Conservation (phyloP, 2,888 invertebrate genomes). For the Listrodromus nycthemerus region DNA sequence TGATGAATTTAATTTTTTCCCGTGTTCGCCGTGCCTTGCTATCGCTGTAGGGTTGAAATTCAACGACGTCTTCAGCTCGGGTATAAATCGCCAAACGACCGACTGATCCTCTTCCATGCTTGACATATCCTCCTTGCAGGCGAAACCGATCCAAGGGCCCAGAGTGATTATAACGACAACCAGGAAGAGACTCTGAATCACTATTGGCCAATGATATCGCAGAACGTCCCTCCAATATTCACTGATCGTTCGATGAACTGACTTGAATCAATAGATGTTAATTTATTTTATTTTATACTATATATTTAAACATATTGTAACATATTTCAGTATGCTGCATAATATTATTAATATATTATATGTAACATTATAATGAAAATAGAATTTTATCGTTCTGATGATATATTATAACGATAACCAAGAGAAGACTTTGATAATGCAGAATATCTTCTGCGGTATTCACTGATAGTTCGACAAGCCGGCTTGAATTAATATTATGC, state of each 20-base stretch:
- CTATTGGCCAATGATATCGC: slow-evolving; percentile 70
- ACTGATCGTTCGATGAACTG: slow-evolving; percentile 64
- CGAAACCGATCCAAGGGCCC: slow-evolving; percentile 68
- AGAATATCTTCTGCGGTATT: too few species aligned
- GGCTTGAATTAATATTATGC: slow-evolving; percentile 19
- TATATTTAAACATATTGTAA: too few species aligned
- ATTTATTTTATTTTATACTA: not conserved
- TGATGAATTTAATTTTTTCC: not conserved
- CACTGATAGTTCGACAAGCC: not conserved
- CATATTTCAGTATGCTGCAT: too few species aligned
- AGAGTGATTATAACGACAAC: slow-evolving; percentile 67
- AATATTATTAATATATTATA: too few species aligned
- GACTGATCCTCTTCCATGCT: slow-evolving; percentile 51
- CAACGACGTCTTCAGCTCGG: slow-evolving; percentile 45
- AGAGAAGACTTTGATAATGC: too few species aligned
- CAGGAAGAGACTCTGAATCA: slow-evolving; percentile 68
- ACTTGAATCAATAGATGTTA: slow-evolving; percentile 20
- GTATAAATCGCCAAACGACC: slow-evolving; percentile 57
- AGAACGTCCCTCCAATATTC: slow-evolving; percentile 71
- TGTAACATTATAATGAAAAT: too few species aligned
- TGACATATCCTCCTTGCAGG: slow-evolving; percentile 60
- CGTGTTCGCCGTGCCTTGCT: slow-evolving; percentile 33
- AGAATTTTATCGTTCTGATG: too few species aligned
- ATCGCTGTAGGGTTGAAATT: slow-evolving; percentile 40
- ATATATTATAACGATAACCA: too few species aligned